Conservation (phyloP, 2,113 vertebrate genomes). For the Fregata magnificens region DNA sequence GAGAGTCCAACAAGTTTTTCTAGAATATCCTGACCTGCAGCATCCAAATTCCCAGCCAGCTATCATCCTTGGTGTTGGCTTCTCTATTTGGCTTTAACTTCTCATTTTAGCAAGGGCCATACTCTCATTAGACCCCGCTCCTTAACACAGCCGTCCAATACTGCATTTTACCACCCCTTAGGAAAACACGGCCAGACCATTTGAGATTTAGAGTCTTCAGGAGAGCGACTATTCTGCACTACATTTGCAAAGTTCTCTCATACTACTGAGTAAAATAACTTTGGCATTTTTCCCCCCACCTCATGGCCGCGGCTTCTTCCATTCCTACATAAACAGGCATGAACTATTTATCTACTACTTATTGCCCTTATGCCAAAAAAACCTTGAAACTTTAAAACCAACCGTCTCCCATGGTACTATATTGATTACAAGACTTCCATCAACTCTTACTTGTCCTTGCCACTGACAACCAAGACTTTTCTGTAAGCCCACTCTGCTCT, state of each 20-base stretch:
- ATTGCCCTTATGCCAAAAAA: background rate
- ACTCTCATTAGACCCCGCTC: background rate
- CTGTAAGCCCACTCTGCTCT: background rate
- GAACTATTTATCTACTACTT: background rate
- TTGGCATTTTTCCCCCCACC: no score
- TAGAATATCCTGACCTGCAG: background rate
- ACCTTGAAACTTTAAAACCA: background rate
- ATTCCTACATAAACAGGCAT: background rate
- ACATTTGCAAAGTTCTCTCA: background rate
- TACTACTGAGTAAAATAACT: background rate
- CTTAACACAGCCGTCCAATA: background rate
- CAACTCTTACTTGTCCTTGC: background rate
- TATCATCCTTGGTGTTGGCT: background rate
- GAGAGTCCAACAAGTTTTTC: background rate
- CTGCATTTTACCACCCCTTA: background rate
- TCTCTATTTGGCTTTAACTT: background rate
- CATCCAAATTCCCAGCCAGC: background rate
- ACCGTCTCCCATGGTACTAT: background rate
- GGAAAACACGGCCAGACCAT: background rate
- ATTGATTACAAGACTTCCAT: background rate
- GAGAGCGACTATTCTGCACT: background rate
- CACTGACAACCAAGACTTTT: background rate
- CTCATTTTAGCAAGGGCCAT: background rate
- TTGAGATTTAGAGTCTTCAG: background rate
- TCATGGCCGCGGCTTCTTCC: background rate